Evolutionary conservation across 2,888 invertebrate genomes (phyloP), one percentile per base, ranked within the genome.

Genomic region (Cactoblastis cactorum): DNA sequence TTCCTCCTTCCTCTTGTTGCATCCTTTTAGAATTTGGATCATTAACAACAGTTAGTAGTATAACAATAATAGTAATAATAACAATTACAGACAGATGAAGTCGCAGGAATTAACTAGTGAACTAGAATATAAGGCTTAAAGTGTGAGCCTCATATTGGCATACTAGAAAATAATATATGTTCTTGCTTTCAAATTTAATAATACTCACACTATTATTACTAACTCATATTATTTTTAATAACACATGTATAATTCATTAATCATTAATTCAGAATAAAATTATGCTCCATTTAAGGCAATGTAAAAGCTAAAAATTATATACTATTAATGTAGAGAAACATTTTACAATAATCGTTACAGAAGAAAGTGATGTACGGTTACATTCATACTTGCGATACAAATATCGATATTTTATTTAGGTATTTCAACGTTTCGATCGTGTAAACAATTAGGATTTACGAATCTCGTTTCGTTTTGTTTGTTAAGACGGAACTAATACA

Each of bases 401-500:
- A 15, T 17, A 43, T 43, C 28, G 19, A 28, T 28, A 3, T 3
- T 12, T 15, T 14, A 43, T 43, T 28, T 32, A 9, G 17, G 28
- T 15, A 17, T 43, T 43, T 15, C 15, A 43, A 28, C 43, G 43
- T 43, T 43, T 43, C 14, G 17, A 43, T 43, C 43, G 43, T 43
- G 43, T 43, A 43, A 43, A 43, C 43, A 43, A 43, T 43, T 43
- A 28, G 28, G 43, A 24, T 14, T 41, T 46, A 46, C 24, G 15
- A 37, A 15, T 48, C 37, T 37, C 37, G 24, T 48, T 45, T 34
- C 19, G 24, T 48, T 48, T 37, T 48, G 24, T 48, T 45, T 34
- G 34, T 43, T 61, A 65, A 79, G 66, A 54, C 77, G 77, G 77
- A 80, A 77, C 71, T 72, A 51, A n/a, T 58, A 58, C 63, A 41